Percentiles rank a stretch among this genome's conserved stretches.
Evolutionary conservation across 2,113 vertebrate species (phyloP).

Genomic region (Panthera tigris): DNA sequence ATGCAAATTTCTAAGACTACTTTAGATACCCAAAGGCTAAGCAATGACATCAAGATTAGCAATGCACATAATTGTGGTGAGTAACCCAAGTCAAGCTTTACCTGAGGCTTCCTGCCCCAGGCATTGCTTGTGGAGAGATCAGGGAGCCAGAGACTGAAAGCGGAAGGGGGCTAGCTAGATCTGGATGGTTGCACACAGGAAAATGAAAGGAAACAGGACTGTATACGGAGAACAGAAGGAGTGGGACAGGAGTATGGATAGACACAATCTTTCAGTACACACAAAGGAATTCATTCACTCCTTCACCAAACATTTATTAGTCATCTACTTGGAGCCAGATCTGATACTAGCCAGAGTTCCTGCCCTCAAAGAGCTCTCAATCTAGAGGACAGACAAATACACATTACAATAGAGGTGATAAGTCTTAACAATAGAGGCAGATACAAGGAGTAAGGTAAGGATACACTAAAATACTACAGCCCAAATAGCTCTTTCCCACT

Average conservation of each 20-base stretch:
- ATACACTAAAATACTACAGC: neutral
- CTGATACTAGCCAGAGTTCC: neutral
- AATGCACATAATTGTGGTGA: neutral
- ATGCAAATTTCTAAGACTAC: slow-evolving; percentile 1
- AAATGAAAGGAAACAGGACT: neutral
- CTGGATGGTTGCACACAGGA: neutral
- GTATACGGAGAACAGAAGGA: neutral
- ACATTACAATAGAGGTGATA: slow-evolving; percentile 13
- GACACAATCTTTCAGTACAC: neutral
- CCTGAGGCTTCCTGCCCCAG: neutral
- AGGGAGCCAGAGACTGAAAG: neutral
- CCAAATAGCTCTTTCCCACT: neutral
- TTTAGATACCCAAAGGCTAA: slow-evolving; percentile 41
- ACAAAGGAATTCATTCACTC: neutral
- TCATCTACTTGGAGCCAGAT: neutral
- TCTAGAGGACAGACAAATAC: neutral
- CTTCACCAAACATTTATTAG: neutral
- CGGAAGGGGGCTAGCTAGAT: neutral
- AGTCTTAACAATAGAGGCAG: neutral
- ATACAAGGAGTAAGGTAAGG: neutral
- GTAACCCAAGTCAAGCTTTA: neutral
- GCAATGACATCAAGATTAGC: slow-evolving; percentile 66
- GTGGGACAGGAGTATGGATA: neutral
- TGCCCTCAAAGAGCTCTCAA: slow-evolving; percentile 28
- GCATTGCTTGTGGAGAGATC: neutral